Evolutionary conservation across 2,888 invertebrate genomes (phyloP).

Genomic region (Molanna angustata): DNA sequence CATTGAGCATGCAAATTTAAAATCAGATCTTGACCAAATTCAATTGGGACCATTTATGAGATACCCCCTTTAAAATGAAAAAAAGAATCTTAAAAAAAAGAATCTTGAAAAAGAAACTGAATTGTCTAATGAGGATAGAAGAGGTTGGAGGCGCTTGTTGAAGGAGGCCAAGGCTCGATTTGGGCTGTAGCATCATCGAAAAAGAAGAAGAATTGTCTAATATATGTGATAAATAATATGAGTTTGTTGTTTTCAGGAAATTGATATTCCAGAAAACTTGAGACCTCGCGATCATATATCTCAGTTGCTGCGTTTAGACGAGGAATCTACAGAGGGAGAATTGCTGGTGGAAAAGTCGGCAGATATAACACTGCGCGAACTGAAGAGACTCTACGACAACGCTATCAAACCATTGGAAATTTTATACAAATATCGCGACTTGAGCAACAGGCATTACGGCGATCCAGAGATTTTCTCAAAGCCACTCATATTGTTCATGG

Average conservation of each 20-base stretch:
- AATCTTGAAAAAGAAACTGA: no score
- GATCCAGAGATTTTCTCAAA: slow-evolving; percentile 95
- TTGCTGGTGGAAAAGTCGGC: slow-evolving; percentile 69
- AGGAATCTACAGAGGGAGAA: slow-evolving; percentile 69
- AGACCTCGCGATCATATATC: slow-evolving; percentile 78
- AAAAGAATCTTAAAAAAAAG: no score
- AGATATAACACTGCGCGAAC: slow-evolving; percentile 75
- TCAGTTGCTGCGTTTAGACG: slow-evolving; percentile 75
- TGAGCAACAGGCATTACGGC: slow-evolving; percentile 88
- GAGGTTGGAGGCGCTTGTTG: no score
- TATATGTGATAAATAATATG: slow-evolving; percentile 4
- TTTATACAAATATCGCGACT: slow-evolving; percentile 87
- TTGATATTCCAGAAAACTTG: slow-evolving; percentile 72
- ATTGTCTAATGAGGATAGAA: no score
- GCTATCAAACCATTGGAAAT: slow-evolving; percentile 88
- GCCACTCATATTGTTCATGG: slow-evolving; percentile 89
- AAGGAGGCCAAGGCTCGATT: no score
- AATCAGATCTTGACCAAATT: no score
- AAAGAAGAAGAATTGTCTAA: no score
- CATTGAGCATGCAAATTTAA: no score
- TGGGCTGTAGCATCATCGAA: no score
- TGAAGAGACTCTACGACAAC: slow-evolving; percentile 81
- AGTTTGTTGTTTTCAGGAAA: slow-evolving; percentile 54
- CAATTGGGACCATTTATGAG: no score
- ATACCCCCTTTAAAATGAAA: no score